Evolutionary conservation across 2,888 invertebrate species (phyloP), one percentile per base, ranked within the genome.

Genomic region (Baronia brevicornis): DNA sequence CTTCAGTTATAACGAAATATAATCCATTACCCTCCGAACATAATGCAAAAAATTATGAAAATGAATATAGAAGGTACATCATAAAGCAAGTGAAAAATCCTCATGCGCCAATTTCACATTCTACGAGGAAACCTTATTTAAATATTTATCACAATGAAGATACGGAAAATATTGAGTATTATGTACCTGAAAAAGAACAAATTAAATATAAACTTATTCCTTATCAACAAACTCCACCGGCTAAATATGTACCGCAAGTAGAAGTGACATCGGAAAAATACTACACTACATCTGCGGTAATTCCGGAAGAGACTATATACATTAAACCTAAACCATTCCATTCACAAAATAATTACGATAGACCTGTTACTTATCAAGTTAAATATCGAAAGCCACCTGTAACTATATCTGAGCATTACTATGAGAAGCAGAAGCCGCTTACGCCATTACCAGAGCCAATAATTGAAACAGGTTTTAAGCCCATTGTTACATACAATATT

Each of bases 221-320:
- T 0, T 85, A 85, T 46, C 75, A 84, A 33, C 84, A 85, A 56
- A 72, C 84, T 5, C 82, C 84, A 21, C 84, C 84, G 2, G 51
- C 80, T 3, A 59, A 59, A 48, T 47, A 60, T 6, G n/a, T 36
- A 11, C 27, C 48, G 3, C 54, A 56, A 36, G 42, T 36, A 14
- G 51, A 51, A 31, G 60, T 15, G 22, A 57, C 43, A 59, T 61
- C 43, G 4, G 63, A 63, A 33, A 70, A 67, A 39, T 59, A 33
- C 47, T 64, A 28, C 45, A 60, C 19, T 9, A 57, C 62, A 9
- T 60, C 64, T 5, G 54, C 59, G 14, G 40, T 60, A 30, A 42
- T 60, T 39, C 60, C 58, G 4, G 70, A 68, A 43, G 74, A 80
- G 32, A 60, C 57, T 33, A 47, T 70, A 30, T 72, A 69, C 44